Percentiles rank a stretch among this genome's conserved stretches.
Conservation (phyloP, 2,888 invertebrate genomes). For the Drosophila infuscata region DNA sequence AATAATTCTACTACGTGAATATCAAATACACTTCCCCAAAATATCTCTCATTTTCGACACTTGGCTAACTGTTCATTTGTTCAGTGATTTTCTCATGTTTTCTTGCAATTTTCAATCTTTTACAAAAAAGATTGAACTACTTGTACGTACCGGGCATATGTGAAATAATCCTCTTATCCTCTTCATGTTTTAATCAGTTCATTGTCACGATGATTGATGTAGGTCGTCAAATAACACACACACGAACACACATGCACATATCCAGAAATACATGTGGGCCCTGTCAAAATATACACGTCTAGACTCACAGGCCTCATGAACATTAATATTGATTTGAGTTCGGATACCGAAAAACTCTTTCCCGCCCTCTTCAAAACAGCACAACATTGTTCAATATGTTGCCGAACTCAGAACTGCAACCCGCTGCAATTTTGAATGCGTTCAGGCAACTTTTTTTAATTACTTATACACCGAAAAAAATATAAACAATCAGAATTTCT, state of each 20-base stretch:
- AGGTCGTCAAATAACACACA: conserved; percentile 38
- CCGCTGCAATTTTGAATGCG: conserved; percentile 36
- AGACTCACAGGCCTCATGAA: conserved; percentile 7
- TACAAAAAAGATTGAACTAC: not conserved
- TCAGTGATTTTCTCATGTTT: conserved; percentile 1
- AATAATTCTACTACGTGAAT: not conserved
- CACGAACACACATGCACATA: conserved; percentile 3
- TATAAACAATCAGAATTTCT: not conserved
- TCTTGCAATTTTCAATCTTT: not conserved
- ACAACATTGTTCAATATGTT: conserved; percentile 31
- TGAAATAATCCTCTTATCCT: conserved; percentile 55
- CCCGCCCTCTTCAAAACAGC: not conserved
- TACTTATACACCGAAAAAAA: conserved; percentile 37
- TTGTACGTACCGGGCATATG: conserved; percentile 2
- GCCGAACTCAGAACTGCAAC: conserved; percentile 41
- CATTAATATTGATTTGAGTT: conserved; percentile 29
- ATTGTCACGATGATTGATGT: conserved; percentile 61
- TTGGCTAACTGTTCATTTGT: conserved; percentile 11
- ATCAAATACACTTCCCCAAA: not conserved
- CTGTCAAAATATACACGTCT: conserved; percentile 48
- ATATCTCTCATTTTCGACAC: not conserved
- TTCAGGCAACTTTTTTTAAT: conserved; percentile 66
- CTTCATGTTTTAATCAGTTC: conserved; percentile 65
- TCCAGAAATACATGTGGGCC: conserved; percentile 39
- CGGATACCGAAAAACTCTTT: not conserved